Base-by-base conservation (phyloP, 2,888 invertebrate species). In the Cryptocephalus primarius region DNA sequence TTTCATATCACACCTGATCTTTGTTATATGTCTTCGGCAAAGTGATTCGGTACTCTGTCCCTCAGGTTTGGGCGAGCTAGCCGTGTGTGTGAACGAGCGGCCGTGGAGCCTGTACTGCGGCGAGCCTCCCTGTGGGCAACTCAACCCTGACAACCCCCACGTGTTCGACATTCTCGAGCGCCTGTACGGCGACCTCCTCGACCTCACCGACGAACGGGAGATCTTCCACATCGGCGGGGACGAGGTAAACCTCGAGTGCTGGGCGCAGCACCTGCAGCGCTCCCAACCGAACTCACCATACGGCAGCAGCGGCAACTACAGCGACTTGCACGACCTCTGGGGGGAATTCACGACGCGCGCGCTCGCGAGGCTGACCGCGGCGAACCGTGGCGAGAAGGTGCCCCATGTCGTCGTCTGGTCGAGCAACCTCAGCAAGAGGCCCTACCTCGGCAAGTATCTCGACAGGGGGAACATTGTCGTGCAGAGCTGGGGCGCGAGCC, bases 41-140 rank as follows among this genome's bases (percentile, higher is more conserved):
- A 22, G 22, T 22, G 22, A 22, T 22, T 22, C 6, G 22, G 2
- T 22, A 6, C 22, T 22, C 6, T 22, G 22, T 22, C 6, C 22
- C 22, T 22, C 47, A 59, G 59, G 57, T 42, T 71, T 86, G 44
- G 90, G 89, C 1, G 82, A 85, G 46, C 70, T 90, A 34, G 87
- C 87, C 9, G 75, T 88, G 50, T 90, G 89, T 66, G 77, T 89
- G 9, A 88, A 89, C 65, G 79, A 82, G 44, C 49, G 60, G 33
- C 88, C 88, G 0, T 88, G 88, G 88, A 80, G 77, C 57, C 73
- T 80, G 34, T 88, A 82, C 68, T 84, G 87, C 64, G 88, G 88
- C 10, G 88, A 89, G 65, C 89, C 90, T 4, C 89, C 90, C 0
- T 90, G 90, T 64, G 89, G 89, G 0, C 88, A 89, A 63, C 71